Evolutionary conservation across 2,888 invertebrate genomes (phyloP).

Genomic region (Encarsia formosa): DNA sequence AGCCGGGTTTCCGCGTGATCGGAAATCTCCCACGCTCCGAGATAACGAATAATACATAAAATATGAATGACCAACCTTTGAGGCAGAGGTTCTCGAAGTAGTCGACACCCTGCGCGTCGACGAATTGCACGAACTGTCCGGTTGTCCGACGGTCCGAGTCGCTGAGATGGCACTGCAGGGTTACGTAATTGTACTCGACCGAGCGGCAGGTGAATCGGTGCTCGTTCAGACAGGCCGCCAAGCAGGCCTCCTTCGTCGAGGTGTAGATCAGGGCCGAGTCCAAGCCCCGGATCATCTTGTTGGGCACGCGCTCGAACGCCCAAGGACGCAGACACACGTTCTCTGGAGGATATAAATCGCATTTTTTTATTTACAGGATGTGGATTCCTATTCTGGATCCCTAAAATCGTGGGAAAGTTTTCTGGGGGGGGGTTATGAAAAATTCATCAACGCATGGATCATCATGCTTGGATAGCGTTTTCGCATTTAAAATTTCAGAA

Average conservation of each 20-base stretch:
- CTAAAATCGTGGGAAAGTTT: too few relatives aligned
- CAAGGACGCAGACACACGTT: slow-evolving; percentile 88
- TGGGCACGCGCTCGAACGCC: slow-evolving; percentile 90
- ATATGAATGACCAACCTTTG: slow-evolving; percentile 57
- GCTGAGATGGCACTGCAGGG: slow-evolving; percentile 85
- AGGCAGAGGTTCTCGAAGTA: slow-evolving; percentile 90
- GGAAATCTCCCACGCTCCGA: neutral
- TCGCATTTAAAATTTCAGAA: too few relatives aligned
- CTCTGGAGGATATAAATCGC: too few relatives aligned
- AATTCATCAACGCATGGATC: too few relatives aligned
- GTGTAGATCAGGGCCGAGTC: slow-evolving; percentile 91
- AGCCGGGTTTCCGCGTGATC: neutral
- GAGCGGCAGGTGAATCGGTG: slow-evolving; percentile 89
- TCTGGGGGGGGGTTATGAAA: too few relatives aligned
- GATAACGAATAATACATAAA: neutral
- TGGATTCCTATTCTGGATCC: too few relatives aligned
- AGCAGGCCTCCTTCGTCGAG: slow-evolving; percentile 89
- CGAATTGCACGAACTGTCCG: slow-evolving; percentile 83
- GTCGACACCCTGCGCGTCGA: slow-evolving; percentile 79
- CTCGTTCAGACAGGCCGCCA: slow-evolving; percentile 90
- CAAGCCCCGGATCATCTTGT: slow-evolving; percentile 83
- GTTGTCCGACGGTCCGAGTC: slow-evolving; percentile 86
- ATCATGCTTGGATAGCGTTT: too few relatives aligned
- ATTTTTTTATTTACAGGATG: too few relatives aligned
- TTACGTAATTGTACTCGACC: slow-evolving; percentile 90